Base-by-base conservation (phyloP, 1,140 invertebrate genomes). In the Goniozus legneri region DNA sequence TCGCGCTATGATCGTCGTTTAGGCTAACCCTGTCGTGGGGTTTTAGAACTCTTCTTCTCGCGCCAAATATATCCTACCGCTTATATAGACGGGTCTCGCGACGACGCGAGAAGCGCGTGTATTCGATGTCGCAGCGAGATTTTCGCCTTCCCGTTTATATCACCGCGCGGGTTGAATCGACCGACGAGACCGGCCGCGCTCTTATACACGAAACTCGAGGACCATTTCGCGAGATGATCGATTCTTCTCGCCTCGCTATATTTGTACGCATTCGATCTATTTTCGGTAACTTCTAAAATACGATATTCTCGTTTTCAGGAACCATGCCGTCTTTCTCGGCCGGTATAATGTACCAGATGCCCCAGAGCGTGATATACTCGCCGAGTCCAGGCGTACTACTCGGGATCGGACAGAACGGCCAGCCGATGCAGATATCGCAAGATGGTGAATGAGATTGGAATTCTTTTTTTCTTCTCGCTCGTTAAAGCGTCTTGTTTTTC, bases 281-380 rank as follows among this genome's bases (percentile, higher is more conserved):
- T n/a, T n/a, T n/a, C n/a, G n/a, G n/a, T n/a, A n/a, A n/a, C n/a
- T n/a, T n/a, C n/a, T n/a, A n/a, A n/a, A n/a, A n/a, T n/a, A n/a
- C n/a, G n/a, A n/a, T n/a, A n/a, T n/a, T n/a, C n/a, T n/a, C n/a
- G n/a, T n/a, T 58, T 58, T 31, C 45, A 62, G 58, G 50, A 48
- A 56, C 56, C 52, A 50, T 61, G 47, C 41, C 55, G 47, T 61
- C 53, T 18, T 65, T 65, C 51, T 70, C 56, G 24, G 44, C 60
- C 54, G 71, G 71, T 39, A 69, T 74, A 51, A 74, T 74, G 67
- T 74, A 74, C 43, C 71, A 73, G 52, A 73, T 73, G 69, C 70
- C 71, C 7, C 70, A 74, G 47, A 74, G 60, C 40, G 68, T 74
- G 14, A 70, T 74, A 55, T 74, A 74, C 54, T 73, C 71, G 33